phyloP scores from a whole-genome alignment of 2,113 vertebrate species.

The Pampusana beccarii region DNA sequence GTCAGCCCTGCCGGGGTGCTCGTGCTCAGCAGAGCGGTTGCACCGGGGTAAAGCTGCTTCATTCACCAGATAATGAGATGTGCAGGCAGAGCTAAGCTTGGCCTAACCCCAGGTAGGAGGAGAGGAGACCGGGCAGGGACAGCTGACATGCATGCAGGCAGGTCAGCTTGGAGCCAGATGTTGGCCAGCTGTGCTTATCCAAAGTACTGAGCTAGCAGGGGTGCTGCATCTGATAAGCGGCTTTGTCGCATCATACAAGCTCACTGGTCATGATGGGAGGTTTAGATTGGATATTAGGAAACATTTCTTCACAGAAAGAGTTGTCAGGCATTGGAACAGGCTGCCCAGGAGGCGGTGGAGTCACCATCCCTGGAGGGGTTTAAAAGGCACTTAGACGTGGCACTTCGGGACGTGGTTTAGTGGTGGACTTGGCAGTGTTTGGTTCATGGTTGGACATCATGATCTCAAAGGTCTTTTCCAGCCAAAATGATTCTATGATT shows the following conservation, averaged over 20 bases:
- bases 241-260: accelerated
- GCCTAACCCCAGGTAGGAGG: background rate
- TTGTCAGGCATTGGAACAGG: too few species aligned
- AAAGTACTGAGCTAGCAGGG: background rate
- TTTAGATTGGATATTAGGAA: too few species aligned
- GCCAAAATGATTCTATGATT: too few species aligned
- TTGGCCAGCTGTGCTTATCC: background rate
- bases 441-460: too few species aligned
- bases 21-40: background rate
- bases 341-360: too few species aligned
- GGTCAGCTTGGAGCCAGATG: background rate
- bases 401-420: too few species aligned
- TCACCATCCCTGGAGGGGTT: too few species aligned
- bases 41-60: accelerated
- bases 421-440: too few species aligned
- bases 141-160: background rate
- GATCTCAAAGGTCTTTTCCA: too few species aligned
- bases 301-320: too few species aligned
- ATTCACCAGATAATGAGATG: background rate
- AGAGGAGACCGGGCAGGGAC: background rate
- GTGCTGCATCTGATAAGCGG: accelerated
- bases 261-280: background rate
- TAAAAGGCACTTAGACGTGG: too few species aligned
- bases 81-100: background rate
- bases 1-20: background rate